phyloP scores from a whole-genome alignment of 1,140 invertebrate genomes.

The Drosophila aff. region DNA sequence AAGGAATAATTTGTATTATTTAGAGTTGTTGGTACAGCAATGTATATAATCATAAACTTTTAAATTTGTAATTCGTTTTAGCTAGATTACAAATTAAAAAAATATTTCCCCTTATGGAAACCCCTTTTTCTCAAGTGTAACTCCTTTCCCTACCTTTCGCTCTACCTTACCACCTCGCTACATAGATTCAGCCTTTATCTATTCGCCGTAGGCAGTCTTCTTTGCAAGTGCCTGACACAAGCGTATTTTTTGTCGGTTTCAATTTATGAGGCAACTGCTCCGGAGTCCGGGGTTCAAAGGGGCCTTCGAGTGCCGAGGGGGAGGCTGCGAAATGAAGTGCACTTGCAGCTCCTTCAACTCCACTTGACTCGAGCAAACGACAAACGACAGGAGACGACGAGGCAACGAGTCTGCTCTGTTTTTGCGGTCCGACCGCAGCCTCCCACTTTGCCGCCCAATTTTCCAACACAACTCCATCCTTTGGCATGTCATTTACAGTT shows the following conservation, averaged over 20 bases:
- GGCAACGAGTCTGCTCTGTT: conserved; percentile 61
- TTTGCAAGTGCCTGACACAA: conserved; percentile 41
- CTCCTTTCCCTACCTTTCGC: too few relatives aligned
- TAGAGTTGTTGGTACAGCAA: too few relatives aligned
- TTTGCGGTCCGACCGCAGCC: conserved; percentile 50
- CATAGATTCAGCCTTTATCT: conserved; percentile 37
- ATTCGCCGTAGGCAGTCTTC: conserved; percentile 63
- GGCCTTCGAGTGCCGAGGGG: conserved; percentile 16
- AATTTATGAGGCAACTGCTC: conserved; percentile 71
- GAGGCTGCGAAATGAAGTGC: conserved; percentile 68
- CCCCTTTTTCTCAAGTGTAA: neutral
- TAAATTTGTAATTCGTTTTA: too few relatives aligned
- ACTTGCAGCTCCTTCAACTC: conserved; percentile 61
- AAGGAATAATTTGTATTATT: too few relatives aligned
- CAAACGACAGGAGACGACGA: conserved; percentile 48
- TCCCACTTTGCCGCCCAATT: conserved; percentile 4
- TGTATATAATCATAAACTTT: too few relatives aligned
- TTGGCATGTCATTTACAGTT: conserved; percentile 76
- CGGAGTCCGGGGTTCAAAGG: conserved; percentile 30
- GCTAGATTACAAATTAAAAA: neutral
- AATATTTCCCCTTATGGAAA: neutral
- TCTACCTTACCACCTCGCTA: neutral
- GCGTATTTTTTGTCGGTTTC: conserved; percentile 73
- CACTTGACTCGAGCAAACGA: conserved; percentile 60
- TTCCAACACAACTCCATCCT: conserved; percentile 17